Evolutionary conservation across 2,113 vertebrate genomes (phyloP).

Genomic region (Pholis gunnellus): DNA sequence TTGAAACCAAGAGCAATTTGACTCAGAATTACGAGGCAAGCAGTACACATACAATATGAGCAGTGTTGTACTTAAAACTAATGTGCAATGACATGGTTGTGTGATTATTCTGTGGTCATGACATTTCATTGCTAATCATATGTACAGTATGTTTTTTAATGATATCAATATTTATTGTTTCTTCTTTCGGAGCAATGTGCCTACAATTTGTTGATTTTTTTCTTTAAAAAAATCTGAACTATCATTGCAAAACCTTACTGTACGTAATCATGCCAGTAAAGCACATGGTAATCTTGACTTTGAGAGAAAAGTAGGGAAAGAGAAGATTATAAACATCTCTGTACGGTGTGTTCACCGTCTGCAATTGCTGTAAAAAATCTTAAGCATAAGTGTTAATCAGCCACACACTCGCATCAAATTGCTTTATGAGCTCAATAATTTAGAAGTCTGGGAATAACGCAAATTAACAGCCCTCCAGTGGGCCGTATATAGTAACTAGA

Average conservation of each 20-base stretch:
- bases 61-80: neutral
- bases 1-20: neutral
- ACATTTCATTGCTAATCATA: neutral
- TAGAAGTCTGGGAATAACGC: constrained; percentile 37
- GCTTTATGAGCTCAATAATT: constrained; percentile 41
- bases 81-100: neutral
- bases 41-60: neutral
- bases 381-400: constrained; percentile 9
- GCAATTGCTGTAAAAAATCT: constrained; percentile 4
- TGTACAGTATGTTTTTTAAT: neutral
- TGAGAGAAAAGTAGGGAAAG: neutral
- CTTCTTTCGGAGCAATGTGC: neutral
- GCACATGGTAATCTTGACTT: constrained; percentile 19
- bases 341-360: neutral
- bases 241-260: constrained; percentile 11
- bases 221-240: neutral
- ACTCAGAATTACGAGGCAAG: neutral
- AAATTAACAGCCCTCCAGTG: constrained; percentile 43
- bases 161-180: neutral
- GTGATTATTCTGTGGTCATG: neutral
- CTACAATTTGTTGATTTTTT: neutral
- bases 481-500: constrained; percentile 31
- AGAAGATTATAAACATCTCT: neutral
- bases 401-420: constrained; percentile 8
- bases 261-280: neutral